Evolutionary conservation across 30 jellyfish, hydroid and myxozoan genomes (phyloP).

Genomic region (Mastigias papua): DNA sequence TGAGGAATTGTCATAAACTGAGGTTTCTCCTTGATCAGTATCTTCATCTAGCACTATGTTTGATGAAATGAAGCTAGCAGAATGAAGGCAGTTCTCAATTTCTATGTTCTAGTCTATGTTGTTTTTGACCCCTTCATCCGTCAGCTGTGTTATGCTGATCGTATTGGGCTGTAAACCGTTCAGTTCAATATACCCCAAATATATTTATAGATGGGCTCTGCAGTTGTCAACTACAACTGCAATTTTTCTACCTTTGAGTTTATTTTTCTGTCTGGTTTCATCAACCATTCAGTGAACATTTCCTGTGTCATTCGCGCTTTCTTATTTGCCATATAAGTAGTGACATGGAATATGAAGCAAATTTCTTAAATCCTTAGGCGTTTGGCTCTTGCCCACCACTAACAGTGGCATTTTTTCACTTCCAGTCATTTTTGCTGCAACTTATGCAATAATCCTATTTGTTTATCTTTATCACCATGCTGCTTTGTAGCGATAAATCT

Average conservation of each 20-base stretch:
- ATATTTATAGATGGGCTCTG: conserved; percentile 12
- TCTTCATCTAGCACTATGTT: too few relatives aligned
- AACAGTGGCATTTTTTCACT: conserved; percentile 29
- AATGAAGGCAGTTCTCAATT: background rate
- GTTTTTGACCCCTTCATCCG: conserved; percentile 23
- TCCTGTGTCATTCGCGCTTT: too few relatives aligned
- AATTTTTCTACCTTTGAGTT: background rate
- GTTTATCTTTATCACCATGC: background rate
- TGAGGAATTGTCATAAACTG: too few relatives aligned
- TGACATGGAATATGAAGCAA: background rate
- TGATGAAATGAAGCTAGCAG: background rate
- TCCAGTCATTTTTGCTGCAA: conserved; percentile 30
- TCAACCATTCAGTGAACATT: too few relatives aligned
- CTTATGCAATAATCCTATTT: conserved; percentile 14
- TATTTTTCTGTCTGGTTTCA: too few relatives aligned
- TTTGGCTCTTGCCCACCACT: background rate
- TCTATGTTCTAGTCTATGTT: background rate
- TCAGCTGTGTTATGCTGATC: conserved; percentile 39
- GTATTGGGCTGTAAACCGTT: conserved; percentile 14
- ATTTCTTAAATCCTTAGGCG: conserved; percentile 22
- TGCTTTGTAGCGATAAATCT: conserved; percentile 10
- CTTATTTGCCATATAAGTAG: background rate
- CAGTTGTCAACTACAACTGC: conserved; percentile 17
- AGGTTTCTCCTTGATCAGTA: too few relatives aligned
- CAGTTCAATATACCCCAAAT: background rate